Evolutionary conservation across 2,797 vertebrate genomes (phyloP), one percentile per base, ranked within the genome.

Genomic region (Halcyon leucocephala): DNA sequence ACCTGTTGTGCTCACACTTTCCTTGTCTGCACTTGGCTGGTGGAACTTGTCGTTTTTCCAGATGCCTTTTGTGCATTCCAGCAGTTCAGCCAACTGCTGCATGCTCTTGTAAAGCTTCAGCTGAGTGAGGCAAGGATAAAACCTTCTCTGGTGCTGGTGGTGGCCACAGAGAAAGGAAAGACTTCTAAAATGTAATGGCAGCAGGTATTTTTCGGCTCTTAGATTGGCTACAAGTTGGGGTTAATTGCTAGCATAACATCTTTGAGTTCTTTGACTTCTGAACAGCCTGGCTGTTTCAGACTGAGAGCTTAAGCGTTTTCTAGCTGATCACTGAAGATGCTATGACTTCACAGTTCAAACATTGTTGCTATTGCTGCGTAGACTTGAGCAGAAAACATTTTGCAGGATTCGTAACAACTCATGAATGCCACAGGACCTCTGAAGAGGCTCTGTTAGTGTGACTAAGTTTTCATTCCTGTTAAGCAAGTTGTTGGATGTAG

Each of bases 1-100:
- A 85, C 86, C 86, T 96, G 74, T 87, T 86, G 74, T 77, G 71
- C 67, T 93, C 29, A 4, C 58, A 39, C 35, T 86, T 72, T 70
- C 24, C 73, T 77, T 22, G 28, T 55, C 73, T 73, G 66, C 69
- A 55, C 1, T 83, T 88, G 82, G 46, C 85, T 94, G 46, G 11
- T 54, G 20, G 66, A 66, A 76, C 44, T 46, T 73, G 55, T 14
- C 7, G 6, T 25, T 74, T 83, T 64, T 86, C 79, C 87, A 73
- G 73, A 25, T 86, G 71, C 55, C 35, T 69, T 10, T 1, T 52
- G 26, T 0, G 0, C 0, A 0, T 90, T 94, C 55, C 62, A 67
- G 78, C 37, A 72, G 46, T 79, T 84, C 60, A 67, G 39, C 4
- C 0, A 3, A 17, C 48, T 2, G 8, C 37, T 46, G 89, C 7